Conservation (phyloP, 2,113 vertebrate species). For the Ondatra zibethicus region DNA sequence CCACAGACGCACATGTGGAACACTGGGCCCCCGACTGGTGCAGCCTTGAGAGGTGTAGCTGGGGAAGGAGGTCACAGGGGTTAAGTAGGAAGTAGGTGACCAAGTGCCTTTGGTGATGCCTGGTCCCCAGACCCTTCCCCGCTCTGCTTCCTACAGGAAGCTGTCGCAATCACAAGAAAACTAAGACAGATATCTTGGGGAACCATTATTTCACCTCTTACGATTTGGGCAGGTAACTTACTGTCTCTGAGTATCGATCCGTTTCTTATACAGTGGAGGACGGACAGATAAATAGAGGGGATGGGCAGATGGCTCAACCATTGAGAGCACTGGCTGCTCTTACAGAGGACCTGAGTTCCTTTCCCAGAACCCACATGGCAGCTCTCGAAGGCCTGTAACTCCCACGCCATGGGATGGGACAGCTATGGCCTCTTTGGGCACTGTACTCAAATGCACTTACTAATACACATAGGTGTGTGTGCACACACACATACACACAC, state of each 20-base stretch:
- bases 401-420: background rate
- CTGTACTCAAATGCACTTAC: background rate
- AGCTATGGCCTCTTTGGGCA: background rate
- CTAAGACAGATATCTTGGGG: background rate
- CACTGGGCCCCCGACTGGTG: background rate
- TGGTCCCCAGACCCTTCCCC: background rate
- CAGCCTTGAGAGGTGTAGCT: background rate
- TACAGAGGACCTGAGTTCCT: background rate
- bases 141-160: background rate
- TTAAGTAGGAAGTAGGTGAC: background rate
- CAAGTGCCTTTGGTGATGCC: background rate
- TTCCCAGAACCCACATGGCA: background rate
- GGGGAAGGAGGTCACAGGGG: background rate
- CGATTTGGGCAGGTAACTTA: background rate
- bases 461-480: background rate
- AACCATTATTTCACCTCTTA: background rate
- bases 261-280: background rate
- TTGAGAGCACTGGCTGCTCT: background rate
- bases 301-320: background rate
- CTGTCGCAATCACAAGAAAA: background rate
- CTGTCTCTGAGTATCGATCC: background rate
- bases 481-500: background rate
- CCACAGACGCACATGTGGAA: background rate
- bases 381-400: background rate
- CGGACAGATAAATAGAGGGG: background rate